A percentile compares a stretch with the other conserved stretches of the same genome.
Evolutionary conservation across 2,888 invertebrate species (phyloP).

Genomic region (Oligia strigilis): DNA sequence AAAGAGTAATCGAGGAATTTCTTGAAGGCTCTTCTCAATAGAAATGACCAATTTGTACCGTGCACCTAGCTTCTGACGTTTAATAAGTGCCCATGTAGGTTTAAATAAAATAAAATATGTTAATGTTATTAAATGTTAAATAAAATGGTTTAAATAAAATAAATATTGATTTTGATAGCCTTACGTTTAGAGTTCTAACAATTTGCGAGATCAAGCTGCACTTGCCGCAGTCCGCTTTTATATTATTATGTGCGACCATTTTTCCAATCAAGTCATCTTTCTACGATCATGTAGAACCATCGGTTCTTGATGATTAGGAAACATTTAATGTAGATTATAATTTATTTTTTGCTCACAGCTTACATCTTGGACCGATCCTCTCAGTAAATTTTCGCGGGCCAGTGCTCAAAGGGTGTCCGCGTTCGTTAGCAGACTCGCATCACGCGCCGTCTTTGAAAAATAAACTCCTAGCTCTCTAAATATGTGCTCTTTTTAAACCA

Average conservation of each 20-base stretch:
- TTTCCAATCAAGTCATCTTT: neutral
- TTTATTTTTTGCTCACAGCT: neutral
- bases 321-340: neutral
- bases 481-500: conserved; percentile 23
- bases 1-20: no score
- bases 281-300: neutral
- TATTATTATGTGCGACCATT: neutral
- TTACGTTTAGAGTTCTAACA: neutral
- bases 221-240: neutral
- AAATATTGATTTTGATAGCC: no score
- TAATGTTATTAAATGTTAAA: no score
- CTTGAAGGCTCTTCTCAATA: no score
- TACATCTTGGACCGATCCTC: conserved; percentile 39
- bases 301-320: neutral
- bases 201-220: neutral
- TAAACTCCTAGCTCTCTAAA: conserved; percentile 52
- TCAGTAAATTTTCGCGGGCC: conserved; percentile 77
- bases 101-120: no score
- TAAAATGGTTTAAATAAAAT: no score
- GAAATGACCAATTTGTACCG: no score
- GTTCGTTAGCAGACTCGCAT: conserved; percentile 77
- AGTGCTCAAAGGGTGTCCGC: conserved; percentile 80
- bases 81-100: no score
- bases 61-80: no score
- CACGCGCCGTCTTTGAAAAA: conserved; percentile 67